Evolutionary conservation across 2,888 invertebrate genomes (phyloP), one percentile per base, ranked within the genome.

Genomic region (Synergus laeviventris): DNA sequence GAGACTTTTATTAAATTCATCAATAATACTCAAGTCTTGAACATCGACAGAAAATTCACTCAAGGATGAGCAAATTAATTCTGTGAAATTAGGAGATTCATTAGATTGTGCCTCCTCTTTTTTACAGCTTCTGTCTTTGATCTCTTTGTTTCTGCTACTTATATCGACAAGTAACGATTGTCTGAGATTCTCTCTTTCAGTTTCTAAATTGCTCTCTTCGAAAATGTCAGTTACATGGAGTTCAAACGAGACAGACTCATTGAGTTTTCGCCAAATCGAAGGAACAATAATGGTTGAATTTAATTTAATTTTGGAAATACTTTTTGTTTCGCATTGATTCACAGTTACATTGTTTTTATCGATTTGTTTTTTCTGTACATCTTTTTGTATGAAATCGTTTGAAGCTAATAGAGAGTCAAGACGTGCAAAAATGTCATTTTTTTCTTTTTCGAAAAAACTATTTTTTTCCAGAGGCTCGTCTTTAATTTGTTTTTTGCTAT

Each of bases 191-290:
- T 81, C 79, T 21, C 80, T 76, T 3, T 85, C 79, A 42, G 56
- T 74, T 59, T 73, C 73, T 18, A 77, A 80, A 60, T 78, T 66
- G 56, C 82, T 59, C 39, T 81, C 70, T 14, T 85, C 74, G 4
- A 80, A 59, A 31, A 82, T 21, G 73, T 84, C 81, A 18, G 78
- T 73, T 45, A 87, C 74, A 82, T 86, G 82, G 38, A 88, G 60
- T 75, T 81, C 38, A 75, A 89, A 88, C 12, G 24, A 60, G 0
- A 56, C 42, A 45, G 79, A 54, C 74, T 83, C 59, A 78, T 90
- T 90, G 4, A 83, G 39, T 74, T 80, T 80, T 73, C 89, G 83
- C 76, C 86, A 81, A 9, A 24, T 31, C 24, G 88, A 86, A 74
- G 77, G 73, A 76, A 81, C 73, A 18, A 79, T 62, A 39, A 61